Percentiles rank a stretch among this genome's conserved stretches.
These are phyloP conservation scores for Pantherophis alleghaniensis DNA, from an alignment of 2,797 vertebrate genomes.

Conservation along the genomic window DNA sequence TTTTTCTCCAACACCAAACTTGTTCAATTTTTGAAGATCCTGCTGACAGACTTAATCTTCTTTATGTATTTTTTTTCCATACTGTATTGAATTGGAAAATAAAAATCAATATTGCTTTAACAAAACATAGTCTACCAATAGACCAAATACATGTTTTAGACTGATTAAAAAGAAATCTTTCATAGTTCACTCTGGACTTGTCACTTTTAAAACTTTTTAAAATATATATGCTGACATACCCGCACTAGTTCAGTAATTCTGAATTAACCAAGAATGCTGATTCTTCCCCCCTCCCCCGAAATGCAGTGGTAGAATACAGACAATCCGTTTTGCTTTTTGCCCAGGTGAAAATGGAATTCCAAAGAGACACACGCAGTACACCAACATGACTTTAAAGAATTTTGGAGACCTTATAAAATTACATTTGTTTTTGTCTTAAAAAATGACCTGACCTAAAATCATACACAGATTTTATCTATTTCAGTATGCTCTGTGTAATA, in stretches of 20 bases:
- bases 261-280: not conserved
- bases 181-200: not conserved
- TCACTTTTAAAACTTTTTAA: not conserved
- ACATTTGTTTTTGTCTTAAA: not conserved
- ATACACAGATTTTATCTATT: not conserved
- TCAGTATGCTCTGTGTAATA: not conserved
- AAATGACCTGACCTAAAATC: not conserved
- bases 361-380: not conserved
- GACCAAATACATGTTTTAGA: not conserved
- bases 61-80: not conserved
- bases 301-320: not conserved
- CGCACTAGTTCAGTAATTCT: not conserved
- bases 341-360: not conserved
- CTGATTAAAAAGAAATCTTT: not conserved
- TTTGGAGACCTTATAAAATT: not conserved
- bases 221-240: not conserved
- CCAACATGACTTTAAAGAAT: not conserved
- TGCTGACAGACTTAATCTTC: not conserved
- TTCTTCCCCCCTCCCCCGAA: not conserved
- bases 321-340: not conserved
- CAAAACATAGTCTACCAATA: not conserved
- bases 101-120: not conserved
- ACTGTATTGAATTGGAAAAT: not conserved
- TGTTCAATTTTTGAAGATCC: not conserved
- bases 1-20: not conserved